Evolutionary conservation across 1,140 invertebrate species (phyloP).

Genomic region (Tetramorium simillimum): DNA sequence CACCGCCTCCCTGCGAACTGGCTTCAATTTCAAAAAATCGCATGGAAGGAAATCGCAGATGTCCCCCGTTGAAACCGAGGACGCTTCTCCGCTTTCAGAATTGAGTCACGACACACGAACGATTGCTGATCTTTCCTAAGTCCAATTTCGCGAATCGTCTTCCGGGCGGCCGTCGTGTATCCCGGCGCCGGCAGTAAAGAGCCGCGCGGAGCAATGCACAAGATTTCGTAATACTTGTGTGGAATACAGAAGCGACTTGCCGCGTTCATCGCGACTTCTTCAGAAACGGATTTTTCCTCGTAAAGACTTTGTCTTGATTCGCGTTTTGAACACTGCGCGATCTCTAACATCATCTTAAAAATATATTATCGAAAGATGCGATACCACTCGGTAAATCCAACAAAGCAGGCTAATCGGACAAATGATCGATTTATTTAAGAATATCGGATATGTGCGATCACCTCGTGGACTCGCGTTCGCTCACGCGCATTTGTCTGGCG

Average conservation of each 20-base stretch:
- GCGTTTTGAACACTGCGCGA: not conserved
- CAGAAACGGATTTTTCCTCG: not conserved
- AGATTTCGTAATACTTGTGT: constrained; percentile 28
- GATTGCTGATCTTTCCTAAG: constrained; percentile 52
- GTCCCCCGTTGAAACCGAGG: constrained; percentile 2
- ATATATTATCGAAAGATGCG: not conserved
- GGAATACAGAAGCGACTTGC: constrained; percentile 36
- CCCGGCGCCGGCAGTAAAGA: not conserved
- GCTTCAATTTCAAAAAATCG: constrained; percentile 67
- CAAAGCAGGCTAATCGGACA: not conserved
- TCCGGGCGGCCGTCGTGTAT: not conserved
- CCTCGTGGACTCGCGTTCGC: not conserved
- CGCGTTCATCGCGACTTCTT: not conserved
- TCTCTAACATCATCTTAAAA: not conserved
- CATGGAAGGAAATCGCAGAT: constrained; percentile 7
- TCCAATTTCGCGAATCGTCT: constrained; percentile 46
- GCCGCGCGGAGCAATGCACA: constrained; percentile 38
- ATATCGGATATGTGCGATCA: no score
- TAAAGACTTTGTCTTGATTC: not conserved
- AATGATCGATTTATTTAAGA: not conserved
- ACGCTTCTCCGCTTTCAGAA: constrained; percentile 23
- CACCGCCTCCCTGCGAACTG: constrained; percentile 5
- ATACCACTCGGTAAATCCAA: not conserved
- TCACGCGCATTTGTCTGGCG: not conserved
- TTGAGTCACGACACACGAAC: constrained; percentile 35